Evolutionary conservation across 2,113 vertebrate genomes (phyloP).

Genomic region (Peromyscus polionotus): DNA sequence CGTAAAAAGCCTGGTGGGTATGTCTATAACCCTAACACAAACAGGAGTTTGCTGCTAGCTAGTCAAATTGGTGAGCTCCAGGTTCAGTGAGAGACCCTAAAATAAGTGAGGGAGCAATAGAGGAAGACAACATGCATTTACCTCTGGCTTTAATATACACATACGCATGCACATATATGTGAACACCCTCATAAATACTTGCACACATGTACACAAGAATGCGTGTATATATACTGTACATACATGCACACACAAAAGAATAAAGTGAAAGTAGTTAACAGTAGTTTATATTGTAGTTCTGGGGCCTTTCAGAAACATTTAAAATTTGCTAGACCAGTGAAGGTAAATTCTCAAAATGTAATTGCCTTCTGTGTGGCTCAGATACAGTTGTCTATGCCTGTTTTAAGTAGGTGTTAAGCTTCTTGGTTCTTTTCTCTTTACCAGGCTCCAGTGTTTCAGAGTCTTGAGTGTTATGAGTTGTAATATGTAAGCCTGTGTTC

Average conservation of each 20-base stretch:
- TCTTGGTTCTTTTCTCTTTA: background rate
- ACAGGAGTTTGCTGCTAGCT: background rate
- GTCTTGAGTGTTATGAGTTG: background rate
- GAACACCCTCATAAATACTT: no score
- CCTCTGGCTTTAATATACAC: background rate
- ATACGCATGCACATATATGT: no score
- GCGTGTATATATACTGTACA: background rate
- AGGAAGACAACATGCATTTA: background rate
- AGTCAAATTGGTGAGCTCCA: background rate
- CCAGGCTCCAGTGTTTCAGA: background rate
- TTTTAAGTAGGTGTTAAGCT: background rate
- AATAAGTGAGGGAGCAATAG: background rate
- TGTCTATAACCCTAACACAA: background rate
- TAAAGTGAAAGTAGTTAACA: background rate
- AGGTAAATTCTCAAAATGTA: background rate
- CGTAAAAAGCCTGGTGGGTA: background rate
- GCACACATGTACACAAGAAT: background rate
- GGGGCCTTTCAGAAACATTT: background rate
- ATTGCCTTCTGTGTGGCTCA: background rate
- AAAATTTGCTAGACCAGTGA: background rate
- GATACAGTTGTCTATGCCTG: background rate
- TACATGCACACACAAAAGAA: background rate
- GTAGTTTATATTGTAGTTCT: background rate
- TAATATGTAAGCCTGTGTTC: conserved; percentile 5
- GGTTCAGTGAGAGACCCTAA: background rate